Evolutionary conservation across 2,888 invertebrate species (phyloP), one percentile per base, ranked within the genome.

Genomic region (Choreutis nemorana): DNA sequence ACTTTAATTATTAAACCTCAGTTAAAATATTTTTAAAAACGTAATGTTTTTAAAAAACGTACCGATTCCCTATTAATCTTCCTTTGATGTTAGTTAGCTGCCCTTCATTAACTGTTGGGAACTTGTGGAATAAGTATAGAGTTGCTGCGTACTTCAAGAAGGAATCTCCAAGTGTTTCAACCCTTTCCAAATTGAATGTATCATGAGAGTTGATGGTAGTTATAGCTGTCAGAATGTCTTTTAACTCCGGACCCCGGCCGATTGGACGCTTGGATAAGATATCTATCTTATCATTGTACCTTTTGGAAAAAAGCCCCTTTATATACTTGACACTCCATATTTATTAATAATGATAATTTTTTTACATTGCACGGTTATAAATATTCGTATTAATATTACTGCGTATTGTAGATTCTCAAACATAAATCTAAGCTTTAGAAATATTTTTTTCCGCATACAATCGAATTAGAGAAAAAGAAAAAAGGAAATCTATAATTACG

Each of bases 91-190:
- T 79, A 0, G 92, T 92, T 14, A 94, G 75, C 37, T 84, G 83
- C 0, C 95, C 95, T 66, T 96, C 95, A 45, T 87, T 84, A 23
- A 83, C 81, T 0, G 62, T 58, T 1, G 87, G 83, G 56, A 87
- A 92, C 32, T 81, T 77, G 41, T 87, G 83, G 52, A 83, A 89
- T 11, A 94, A 70, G 55, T 85, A 91, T 2, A 91, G 61, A 1
- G 89, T 88, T 1, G 85, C 80, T 2, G 88, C 84, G 44, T 87
- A 89, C 67, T 97, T 96, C 4, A 97, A 71, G 60, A 90, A 91
- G 0, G 94, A 89, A 59, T 97, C 96, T 0, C 96, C 97, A 3
- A 97, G 81, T 0, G 92, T 92, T 64, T 96, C 95, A 8, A 89
- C 70, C 1, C 94, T 73, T 55, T 97, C 96, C 43, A 92, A 61